Conservation (phyloP, 2,113 vertebrate genomes). For the Parus major region DNA sequence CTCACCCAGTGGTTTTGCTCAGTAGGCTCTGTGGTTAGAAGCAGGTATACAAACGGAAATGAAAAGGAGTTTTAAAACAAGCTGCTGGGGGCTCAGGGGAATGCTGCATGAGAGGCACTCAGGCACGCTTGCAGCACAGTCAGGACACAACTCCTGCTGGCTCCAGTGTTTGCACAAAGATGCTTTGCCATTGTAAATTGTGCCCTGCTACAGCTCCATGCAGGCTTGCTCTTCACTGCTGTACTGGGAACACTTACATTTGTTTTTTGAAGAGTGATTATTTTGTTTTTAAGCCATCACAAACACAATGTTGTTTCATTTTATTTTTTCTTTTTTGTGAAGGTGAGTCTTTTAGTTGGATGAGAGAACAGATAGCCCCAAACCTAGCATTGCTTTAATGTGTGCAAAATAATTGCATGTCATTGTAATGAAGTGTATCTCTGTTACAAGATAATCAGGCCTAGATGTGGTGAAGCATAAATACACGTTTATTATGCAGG, state of each 20-base stretch:
- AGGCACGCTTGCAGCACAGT: not conserved
- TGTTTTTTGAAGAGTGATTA: not conserved
- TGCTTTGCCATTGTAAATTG: not conserved
- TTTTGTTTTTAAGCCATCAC: not conserved
- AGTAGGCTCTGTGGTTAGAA: slow-evolving; percentile 27
- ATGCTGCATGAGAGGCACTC: not conserved
- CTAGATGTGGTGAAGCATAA: not conserved
- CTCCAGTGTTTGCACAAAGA: not conserved
- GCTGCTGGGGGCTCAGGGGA: not conserved
- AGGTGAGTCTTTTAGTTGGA: not conserved
- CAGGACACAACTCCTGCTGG: not conserved
- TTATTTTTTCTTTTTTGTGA: not conserved
- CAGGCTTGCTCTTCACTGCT: not conserved
- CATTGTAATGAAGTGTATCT: not conserved
- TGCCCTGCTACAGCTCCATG: not conserved
- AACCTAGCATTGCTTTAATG: not conserved
- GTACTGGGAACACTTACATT: not conserved
- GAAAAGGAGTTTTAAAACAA: slow-evolving; percentile 31
- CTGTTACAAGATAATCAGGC: not conserved
- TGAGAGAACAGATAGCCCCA: not conserved
- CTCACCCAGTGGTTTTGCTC: slow-evolving; percentile 20
- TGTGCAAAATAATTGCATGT: not conserved
- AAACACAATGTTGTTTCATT: not conserved
- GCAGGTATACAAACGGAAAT: slow-evolving; percentile 50
- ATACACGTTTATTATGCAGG: not conserved